Evolutionary conservation across 35 echinoderm and acorn worm species (phyloP).

Genomic region (Acanthaster planci): DNA sequence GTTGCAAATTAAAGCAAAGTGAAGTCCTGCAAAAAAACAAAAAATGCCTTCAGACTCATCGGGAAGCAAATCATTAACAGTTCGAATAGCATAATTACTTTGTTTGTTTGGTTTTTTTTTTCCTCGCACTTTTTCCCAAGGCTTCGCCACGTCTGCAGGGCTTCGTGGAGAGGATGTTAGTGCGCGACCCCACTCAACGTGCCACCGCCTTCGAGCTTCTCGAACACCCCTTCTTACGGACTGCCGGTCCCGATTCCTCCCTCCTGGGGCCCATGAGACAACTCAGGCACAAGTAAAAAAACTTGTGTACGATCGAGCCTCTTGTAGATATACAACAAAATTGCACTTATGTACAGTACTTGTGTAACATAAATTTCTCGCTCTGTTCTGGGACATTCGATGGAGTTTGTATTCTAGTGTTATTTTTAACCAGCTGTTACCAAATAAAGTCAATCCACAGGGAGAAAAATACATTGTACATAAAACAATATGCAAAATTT

Average conservation of each 20-base stretch:
- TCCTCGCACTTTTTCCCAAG: constrained; percentile 6
- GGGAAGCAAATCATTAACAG: too few relatives aligned
- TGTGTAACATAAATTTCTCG: not conserved
- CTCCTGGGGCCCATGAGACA: constrained; percentile 61
- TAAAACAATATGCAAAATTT: too few relatives aligned
- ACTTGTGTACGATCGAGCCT: not conserved
- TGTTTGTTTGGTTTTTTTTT: not conserved
- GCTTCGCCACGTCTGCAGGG: constrained; percentile 84
- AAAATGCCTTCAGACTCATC: too few relatives aligned
- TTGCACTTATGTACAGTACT: constrained; percentile 3
- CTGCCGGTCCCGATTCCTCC: constrained; percentile 82
- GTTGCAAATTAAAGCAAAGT: too few relatives aligned
- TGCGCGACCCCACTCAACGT: constrained; percentile 87
- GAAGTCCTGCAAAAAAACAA: too few relatives aligned
- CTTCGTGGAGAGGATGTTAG: constrained; percentile 90
- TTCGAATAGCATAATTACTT: too few relatives aligned
- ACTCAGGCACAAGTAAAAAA: constrained; percentile 57
- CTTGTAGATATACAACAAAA: not conserved
- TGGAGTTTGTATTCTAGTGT: constrained; percentile 14
- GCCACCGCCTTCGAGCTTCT: constrained; percentile 90
- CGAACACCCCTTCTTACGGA: constrained; percentile 90
- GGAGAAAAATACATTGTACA: too few relatives aligned
- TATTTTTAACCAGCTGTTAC: not conserved
- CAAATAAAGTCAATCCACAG: not conserved
- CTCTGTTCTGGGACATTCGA: not conserved